Base-by-base conservation (phyloP, 1,140 invertebrate genomes). In the Aphelenchoides avenae region DNA sequence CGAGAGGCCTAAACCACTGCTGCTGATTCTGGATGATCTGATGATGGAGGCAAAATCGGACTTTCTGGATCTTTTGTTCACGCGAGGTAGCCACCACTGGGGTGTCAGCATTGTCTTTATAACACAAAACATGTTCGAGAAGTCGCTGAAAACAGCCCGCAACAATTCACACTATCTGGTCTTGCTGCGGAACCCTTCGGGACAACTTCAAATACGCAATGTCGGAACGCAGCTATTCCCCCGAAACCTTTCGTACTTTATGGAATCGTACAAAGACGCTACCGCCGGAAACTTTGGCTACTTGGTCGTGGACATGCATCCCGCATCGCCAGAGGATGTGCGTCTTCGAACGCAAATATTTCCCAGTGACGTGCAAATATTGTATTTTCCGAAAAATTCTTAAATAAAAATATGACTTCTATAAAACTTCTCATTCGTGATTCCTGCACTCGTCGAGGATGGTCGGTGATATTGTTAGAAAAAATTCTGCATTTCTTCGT, bases 141-240 rank as follows among this genome's bases (percentile, higher is more conserved):
- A 59, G 26, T 29, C 62, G 26, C 15, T 64, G n/a, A 31, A 61
- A 36, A 56, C 42, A 7, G 61, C 57, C 0, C 62, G 57, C 0
- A 33, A 63, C 13, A 59, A 59, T 33, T 33, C 59, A 9, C 57
- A 59, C 41, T 59, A 59, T 41, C 33, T 59, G 26, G 61, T 59
- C n/a, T 18, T 59, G 18, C 62, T 59, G 57, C 57, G 57, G 1
- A 59, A 59, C 13, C 57, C 61, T 13, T 27, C 39, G 11, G 57
- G 57, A 3, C 41, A 27, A 6, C 31, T 59, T 6, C 57, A 59
- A 50, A 27, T 66, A 2, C 61, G 57, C 15, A 59, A 18, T 44
- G 33, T 59, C 0, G 57, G 30, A 5, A 47, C 54, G 3, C 57
- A 59, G 53, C 30, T 59, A 6, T 59, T 59, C 57, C 59, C 57